Base-by-base conservation (phyloP, 1,140 invertebrate genomes). In the Pectinophora gossypiella region DNA sequence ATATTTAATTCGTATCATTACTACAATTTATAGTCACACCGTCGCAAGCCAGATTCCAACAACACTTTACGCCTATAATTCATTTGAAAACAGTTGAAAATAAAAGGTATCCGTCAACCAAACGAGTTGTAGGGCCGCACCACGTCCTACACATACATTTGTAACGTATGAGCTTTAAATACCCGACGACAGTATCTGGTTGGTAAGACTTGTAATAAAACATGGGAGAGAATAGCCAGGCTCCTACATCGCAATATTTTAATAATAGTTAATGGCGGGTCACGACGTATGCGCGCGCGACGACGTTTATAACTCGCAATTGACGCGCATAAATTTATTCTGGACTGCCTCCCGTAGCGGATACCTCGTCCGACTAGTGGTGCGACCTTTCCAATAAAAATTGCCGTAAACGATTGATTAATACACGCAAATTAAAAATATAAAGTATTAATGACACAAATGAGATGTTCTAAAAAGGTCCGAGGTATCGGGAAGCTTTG, bases 221-320 rank as follows among this genome's bases (percentile, higher is more conserved):
- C 69, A 78, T 76, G 65, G 59, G 55, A 78, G 71, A 82, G 79
- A 76, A 82, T 76, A 72, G 76, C 69, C 45, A 74, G 60, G 67
- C 70, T 76, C 63, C 72, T 73, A 76, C 76, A 74, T 69, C 66
- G 81, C 70, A 75, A 85, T 83, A 83, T 80, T 80, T 83, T 85
- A 82, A 80, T 85, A 85, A 78, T 82, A 75, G 69, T 83, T 83
- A 83, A 85, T 83, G 73, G 69, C 64, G 57, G 77, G 78, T 82
- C 76, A 76, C 53, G 66, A 57, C 64, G 61, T 72, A 68, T 64
- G 68, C 70, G 65, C 67, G 63, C 59, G 67, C 68, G 73, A 69
- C 72, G 72, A 82, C 72, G 71, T 74, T 78, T 76, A 83, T 83
- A 83, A 83, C 72, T 76, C 64, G 66, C 59, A 66, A 75, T 77